These are phyloP conservation scores for Andrena bicolor DNA, from an alignment of 2,888 invertebrate genomes.

Conservation along the genomic window DNA sequence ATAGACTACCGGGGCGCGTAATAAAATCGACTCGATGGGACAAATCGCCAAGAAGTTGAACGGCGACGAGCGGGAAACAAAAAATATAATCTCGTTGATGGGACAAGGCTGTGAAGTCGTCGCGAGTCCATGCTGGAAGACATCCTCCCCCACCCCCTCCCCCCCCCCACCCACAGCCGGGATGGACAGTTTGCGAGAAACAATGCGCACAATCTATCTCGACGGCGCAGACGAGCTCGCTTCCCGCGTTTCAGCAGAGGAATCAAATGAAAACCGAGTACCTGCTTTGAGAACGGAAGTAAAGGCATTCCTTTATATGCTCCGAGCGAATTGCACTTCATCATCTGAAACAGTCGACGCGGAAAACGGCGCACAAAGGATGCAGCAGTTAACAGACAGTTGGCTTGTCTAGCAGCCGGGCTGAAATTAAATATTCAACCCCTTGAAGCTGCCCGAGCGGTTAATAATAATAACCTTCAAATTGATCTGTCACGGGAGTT, in stretches of 20 bases:
- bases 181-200: conserved; percentile 14
- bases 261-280: conserved; percentile 50
- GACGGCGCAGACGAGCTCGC: conserved; percentile 10
- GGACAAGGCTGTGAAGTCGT: not conserved
- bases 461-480: conserved; percentile 44
- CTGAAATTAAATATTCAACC: conserved; percentile 54
- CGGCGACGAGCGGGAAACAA: not conserved
- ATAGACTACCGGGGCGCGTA: not conserved
- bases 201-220: conserved; percentile 25
- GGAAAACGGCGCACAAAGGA: conserved; percentile 51
- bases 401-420: conserved; percentile 40
- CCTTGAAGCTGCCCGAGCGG: not conserved
- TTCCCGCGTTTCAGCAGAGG: conserved; percentile 13
- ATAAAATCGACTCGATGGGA: conserved; percentile 19
- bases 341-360: conserved; percentile 36
- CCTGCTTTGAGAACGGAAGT: conserved; percentile 32
- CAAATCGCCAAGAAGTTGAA: conserved; percentile 35
- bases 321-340: conserved; percentile 49
- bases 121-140: not conserved
- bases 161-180: too few species aligned
- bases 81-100: conserved; percentile 7
- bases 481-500: conserved; percentile 46
- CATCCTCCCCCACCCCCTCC: too few species aligned
- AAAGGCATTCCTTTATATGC: conserved; percentile 45
- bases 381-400: conserved; percentile 47